These are phyloP conservation scores for Fukomys damarensis DNA, from an alignment of 2,113 vertebrate species.

Conservation along the genomic window DNA sequence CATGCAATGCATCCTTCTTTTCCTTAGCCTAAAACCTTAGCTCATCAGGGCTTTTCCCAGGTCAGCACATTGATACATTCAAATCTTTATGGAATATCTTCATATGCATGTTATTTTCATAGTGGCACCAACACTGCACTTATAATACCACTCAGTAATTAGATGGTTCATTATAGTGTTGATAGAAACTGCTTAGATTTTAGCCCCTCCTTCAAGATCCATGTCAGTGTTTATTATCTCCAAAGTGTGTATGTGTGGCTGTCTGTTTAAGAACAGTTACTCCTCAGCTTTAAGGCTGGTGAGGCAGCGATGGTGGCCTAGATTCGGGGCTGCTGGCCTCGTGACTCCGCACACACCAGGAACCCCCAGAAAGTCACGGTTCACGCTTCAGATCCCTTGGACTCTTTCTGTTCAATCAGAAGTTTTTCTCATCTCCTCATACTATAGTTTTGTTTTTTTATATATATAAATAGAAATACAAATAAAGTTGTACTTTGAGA, in stretches of 20 bases:
- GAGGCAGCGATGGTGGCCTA: not conserved
- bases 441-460: not conserved
- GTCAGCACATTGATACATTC: not conserved
- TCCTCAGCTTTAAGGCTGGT: not conserved
- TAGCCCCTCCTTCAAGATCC: not conserved
- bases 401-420: not conserved
- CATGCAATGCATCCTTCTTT: not conserved
- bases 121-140: not conserved
- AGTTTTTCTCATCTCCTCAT: not conserved
- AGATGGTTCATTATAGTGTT: not conserved
- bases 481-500: not conserved
- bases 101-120: not conserved
- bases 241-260: not conserved
- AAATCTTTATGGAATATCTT: not conserved
- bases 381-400: not conserved
- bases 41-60: not conserved
- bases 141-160: not conserved
- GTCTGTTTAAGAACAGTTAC: not conserved
- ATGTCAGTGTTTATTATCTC: not conserved
- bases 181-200: not conserved
- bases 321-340: not conserved
- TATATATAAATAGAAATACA: not conserved
- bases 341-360: not conserved
- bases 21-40: constrained; percentile 21
- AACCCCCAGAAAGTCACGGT: not conserved